These are phyloP conservation scores for Drosophila fuyamai DNA, from an alignment of 1,140 invertebrate species.

Conservation along the genomic window DNA sequence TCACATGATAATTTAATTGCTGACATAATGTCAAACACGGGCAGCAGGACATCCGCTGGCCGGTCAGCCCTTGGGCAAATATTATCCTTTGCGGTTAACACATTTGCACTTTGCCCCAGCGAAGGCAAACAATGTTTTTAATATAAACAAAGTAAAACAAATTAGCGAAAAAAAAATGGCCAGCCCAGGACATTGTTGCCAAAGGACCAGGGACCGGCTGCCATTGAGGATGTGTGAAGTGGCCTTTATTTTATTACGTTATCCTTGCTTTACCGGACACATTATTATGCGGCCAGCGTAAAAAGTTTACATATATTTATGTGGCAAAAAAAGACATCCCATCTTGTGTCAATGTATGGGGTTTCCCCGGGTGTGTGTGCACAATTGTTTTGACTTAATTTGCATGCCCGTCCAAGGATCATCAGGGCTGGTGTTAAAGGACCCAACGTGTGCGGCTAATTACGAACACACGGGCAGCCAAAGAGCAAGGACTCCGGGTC, in stretches of 20 bases:
- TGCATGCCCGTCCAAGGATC: constrained; percentile 73
- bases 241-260: constrained; percentile 65
- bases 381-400: constrained; percentile 83
- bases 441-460: constrained; percentile 73
- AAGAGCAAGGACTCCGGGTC: constrained; percentile 41
- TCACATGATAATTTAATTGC: constrained; percentile 81
- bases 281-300: constrained; percentile 68
- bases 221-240: constrained; percentile 57
- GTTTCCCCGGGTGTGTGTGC: constrained; percentile 13
- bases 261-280: constrained; percentile 63
- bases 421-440: constrained; percentile 62
- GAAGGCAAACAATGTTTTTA: constrained; percentile 75
- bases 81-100: constrained; percentile 81
- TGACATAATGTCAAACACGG: constrained; percentile 74
- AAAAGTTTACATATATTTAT: constrained; percentile 56
- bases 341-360: background rate
- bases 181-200: background rate
- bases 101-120: constrained; percentile 57
- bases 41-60: constrained; percentile 47
- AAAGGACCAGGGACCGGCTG: constrained; percentile 10
- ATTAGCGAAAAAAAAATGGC: constrained; percentile 60
- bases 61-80: constrained; percentile 43
- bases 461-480: constrained; percentile 59
- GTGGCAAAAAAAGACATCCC: constrained; percentile 29
- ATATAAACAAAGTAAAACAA: constrained; percentile 84